Conservation (phyloP, 2,888 invertebrate genomes). For the Dione vanillae region DNA sequence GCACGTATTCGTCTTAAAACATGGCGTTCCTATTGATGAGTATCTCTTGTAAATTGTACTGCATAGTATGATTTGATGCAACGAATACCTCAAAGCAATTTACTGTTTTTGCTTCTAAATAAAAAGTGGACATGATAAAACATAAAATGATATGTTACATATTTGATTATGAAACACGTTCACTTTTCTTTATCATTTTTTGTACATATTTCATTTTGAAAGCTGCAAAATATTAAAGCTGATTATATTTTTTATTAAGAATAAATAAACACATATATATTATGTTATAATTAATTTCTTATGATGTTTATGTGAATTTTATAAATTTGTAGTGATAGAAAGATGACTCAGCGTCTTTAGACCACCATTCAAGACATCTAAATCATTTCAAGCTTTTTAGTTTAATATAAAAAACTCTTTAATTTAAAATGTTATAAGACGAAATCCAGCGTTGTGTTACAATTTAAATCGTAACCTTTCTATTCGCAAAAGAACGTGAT, state of each 20-base stretch:
- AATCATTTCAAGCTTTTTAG: neutral
- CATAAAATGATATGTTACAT: slow-evolving; percentile 5
- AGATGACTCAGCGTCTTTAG: neutral
- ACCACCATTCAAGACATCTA: neutral
- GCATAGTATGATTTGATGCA: slow-evolving; percentile 28
- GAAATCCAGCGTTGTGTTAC: neutral
- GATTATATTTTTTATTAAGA: neutral
- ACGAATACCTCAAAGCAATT: slow-evolving; percentile 32
- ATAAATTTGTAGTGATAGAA: neutral
- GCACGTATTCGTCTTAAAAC: neutral
- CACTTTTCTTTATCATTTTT: neutral
- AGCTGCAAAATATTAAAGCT: neutral
- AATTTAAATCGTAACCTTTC: neutral
- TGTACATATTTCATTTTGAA: neutral
- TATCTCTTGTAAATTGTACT: slow-evolving; percentile 31
- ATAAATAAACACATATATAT: neutral
- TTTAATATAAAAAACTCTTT: neutral
- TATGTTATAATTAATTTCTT: neutral
- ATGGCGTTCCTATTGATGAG: slow-evolving; percentile 3
- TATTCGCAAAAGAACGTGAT: neutral
- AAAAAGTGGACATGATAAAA: slow-evolving; percentile 17
- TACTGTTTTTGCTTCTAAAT: slow-evolving; percentile 25
- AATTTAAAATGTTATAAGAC: too few relatives aligned
- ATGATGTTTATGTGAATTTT: neutral
- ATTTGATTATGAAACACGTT: slow-evolving; percentile 14